Evolutionary conservation across 2,113 vertebrate genomes (phyloP).

Genomic region (Zosterops borbonicus): DNA sequence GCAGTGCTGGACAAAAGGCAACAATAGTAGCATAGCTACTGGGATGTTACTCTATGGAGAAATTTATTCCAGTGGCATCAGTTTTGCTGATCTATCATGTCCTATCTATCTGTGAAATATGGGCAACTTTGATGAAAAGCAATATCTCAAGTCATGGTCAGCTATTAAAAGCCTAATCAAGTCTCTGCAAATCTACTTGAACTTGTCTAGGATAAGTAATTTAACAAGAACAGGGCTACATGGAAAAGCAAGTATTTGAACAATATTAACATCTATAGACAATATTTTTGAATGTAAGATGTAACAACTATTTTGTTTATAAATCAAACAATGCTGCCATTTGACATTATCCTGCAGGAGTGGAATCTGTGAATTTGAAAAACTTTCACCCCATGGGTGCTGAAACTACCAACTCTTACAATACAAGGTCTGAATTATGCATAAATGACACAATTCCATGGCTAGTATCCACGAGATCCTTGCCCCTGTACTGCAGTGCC

Average conservation of each 20-base stretch:
- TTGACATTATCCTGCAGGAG: background rate
- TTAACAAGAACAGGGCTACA: background rate
- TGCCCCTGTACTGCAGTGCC: background rate
- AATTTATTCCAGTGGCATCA: background rate
- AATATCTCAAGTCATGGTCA: background rate
- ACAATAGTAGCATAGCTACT: background rate
- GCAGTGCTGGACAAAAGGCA: background rate
- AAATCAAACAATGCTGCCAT: background rate
- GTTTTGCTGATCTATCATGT: background rate
- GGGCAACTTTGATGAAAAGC: background rate
- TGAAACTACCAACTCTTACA: background rate
- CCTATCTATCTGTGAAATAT: background rate
- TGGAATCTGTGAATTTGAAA: background rate
- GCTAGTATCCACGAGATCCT: background rate
- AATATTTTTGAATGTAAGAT: background rate
- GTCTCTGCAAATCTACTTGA: background rate
- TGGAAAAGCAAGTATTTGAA: background rate
- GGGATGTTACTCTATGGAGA: background rate
- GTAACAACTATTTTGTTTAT: background rate
- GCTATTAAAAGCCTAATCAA: background rate
- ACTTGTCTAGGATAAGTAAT: background rate
- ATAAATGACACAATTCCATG: background rate
- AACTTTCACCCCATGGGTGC: background rate
- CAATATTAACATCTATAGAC: background rate
- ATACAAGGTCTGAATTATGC: background rate